Evolutionary conservation across 2,113 vertebrate genomes (phyloP), one percentile per base, ranked within the genome.

Genomic region (Thomomys bottae): DNA sequence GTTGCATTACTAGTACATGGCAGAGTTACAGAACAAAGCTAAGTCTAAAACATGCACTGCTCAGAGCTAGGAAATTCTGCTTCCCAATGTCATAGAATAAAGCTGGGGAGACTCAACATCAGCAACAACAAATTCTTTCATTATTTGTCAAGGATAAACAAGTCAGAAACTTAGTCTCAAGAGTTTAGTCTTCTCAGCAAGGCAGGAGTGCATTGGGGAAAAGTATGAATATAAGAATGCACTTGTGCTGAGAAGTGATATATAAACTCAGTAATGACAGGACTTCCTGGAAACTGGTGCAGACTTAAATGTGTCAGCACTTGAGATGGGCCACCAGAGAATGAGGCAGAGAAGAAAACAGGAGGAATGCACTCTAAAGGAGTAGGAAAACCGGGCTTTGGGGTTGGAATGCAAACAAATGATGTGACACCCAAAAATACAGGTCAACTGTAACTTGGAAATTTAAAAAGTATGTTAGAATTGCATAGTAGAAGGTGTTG

Each of bases 51-150:
- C 20, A 23, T 61, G 18, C 7, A 17, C 49, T 45, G 0, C 63
- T 40, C 75, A 64, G 34, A 12, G 28, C 8, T 34, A 18, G 18
- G 49, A 91, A 91, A 91, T 57, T 18, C 5, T 11, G 7, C 20
- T 82, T 66, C 54, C 28, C 81, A 78, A 90, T 72, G 4, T 34
- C 34, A 2, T 36, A 64, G 64, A 89, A 88, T 63, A 59, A 93
- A 80, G 23, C 28, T 21, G 17, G 1, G 20, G 59, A 84, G 26
- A 57, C 2, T 17, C 87, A 34, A 6, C 32, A 87, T 81, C 5
- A 54, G 72, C 8, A 75, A 23, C 28, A 84, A 86, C 49, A 86
- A 64, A 83, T 79, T 26, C 0, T 63, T 38, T 64, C 49, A 17
- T 80, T 77, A 54, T 45, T 18, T 40, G 64, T 8, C 24, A 15